These are phyloP conservation scores for Carposina sasakii DNA, from an alignment of 1,140 invertebrate species.

Conservation along the genomic window DNA sequence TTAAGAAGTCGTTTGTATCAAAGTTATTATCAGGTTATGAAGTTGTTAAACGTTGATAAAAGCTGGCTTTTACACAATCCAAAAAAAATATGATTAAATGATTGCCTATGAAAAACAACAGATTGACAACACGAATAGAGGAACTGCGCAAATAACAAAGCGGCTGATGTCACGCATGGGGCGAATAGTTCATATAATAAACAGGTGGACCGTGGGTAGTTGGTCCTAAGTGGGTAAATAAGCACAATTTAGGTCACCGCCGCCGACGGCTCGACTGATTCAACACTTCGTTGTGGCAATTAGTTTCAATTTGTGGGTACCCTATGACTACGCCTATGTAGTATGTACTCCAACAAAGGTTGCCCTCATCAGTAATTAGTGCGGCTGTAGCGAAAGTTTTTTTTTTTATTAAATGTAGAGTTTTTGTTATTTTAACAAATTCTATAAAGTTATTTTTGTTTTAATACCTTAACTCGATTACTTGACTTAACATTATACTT, in stretches of 20 bases:
- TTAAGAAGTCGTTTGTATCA: no score
- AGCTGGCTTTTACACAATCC: no score
- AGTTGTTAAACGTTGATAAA: no score
- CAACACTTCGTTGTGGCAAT: slow-evolving; percentile 70
- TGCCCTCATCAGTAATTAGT: slow-evolving; percentile 51
- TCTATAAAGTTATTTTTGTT: no score
- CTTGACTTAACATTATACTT: no score
- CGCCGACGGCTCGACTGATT: slow-evolving; percentile 52
- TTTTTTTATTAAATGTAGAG: not conserved
- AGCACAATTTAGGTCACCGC: slow-evolving; percentile 60
- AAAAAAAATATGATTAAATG: no score
- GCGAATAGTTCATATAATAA: slow-evolving; percentile 37
- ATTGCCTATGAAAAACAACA: no score
- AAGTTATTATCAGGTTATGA: no score
- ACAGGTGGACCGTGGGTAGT: slow-evolving; percentile 59
- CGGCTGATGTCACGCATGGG: slow-evolving; percentile 30
- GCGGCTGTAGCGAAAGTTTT: slow-evolving; percentile 29
- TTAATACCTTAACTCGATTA: no score
- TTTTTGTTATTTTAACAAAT: no score
- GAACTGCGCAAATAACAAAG: no score
- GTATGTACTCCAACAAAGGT: slow-evolving; percentile 60
- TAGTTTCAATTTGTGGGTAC: slow-evolving; percentile 63
- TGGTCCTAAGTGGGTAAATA: slow-evolving; percentile 63
- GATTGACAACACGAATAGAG: no score
- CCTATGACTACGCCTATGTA: slow-evolving; percentile 52